Evolutionary conservation across 2,113 vertebrate genomes (phyloP).

Genomic region (Festucalex cinctus): DNA sequence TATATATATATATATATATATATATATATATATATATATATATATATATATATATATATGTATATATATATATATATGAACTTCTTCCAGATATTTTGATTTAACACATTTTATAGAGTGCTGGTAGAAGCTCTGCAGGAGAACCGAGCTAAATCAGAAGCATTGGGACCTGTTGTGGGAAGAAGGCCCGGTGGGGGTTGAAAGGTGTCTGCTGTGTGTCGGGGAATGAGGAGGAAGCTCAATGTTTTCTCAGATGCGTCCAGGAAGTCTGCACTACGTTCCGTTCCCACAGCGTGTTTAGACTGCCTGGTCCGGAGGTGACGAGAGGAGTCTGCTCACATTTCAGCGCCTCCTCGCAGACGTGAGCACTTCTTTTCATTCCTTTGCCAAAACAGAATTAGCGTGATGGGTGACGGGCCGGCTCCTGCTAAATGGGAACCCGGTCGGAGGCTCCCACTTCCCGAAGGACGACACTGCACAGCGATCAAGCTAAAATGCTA

Average conservation of each 20-base stretch:
- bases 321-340: slow-evolving; percentile 6
- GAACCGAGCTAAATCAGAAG: not conserved
- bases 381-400: not conserved
- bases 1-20: too few species aligned
- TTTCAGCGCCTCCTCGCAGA: not conserved
- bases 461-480: too few species aligned
- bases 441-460: not conserved
- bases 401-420: not conserved
- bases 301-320: slow-evolving; percentile 35
- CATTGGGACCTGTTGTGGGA: slow-evolving; percentile 28
- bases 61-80: too few species aligned
- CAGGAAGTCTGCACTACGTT: slow-evolving; percentile 43
- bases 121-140: not conserved
- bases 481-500: too few species aligned
- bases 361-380: not conserved
- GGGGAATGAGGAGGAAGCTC: slow-evolving; percentile 48
- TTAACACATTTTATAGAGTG: not conserved
- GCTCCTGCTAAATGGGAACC: not conserved
- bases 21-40: too few species aligned
- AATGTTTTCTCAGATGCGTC: slow-evolving; percentile 53
- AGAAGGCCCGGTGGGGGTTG: slow-evolving; percentile 17
- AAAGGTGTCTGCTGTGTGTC: slow-evolving; percentile 39
- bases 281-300: slow-evolving; percentile 49
- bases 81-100: not conserved
- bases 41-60: too few species aligned